These are phyloP conservation scores for Euglossa dilemma DNA, from an alignment of 1,140 invertebrate genomes.

Conservation along the genomic window DNA sequence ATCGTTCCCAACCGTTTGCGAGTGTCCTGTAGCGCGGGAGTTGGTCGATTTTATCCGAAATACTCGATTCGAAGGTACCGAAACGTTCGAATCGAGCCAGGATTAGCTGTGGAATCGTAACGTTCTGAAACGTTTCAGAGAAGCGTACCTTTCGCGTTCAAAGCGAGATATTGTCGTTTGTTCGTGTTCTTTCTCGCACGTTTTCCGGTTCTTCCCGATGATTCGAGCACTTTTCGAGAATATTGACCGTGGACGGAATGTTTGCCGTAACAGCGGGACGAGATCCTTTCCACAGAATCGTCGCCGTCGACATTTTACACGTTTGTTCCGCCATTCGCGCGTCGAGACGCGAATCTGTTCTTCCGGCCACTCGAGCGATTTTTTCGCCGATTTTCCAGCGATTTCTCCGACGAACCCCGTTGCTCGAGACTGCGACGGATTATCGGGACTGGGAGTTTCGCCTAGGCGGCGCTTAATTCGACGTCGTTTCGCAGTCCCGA, in stretches of 20 bases:
- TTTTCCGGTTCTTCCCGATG: not conserved
- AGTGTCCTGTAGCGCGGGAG: no score
- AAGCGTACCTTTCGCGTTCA: no score
- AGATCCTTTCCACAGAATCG: not conserved
- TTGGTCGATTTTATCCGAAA: no score
- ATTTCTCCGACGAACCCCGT: not conserved
- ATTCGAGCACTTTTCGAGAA: not conserved
- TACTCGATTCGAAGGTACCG: no score
- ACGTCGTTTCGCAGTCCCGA: conserved; percentile 24
- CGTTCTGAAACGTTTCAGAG: no score
- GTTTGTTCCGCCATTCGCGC: no score
- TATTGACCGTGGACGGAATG: not conserved
- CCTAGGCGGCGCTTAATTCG: conserved; percentile 32
- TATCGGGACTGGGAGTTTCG: conserved; percentile 18
- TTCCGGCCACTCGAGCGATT: not conserved
- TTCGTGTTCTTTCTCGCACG: no score
- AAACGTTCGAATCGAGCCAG: no score
- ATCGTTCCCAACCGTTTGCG: no score
- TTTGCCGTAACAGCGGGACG: conserved; percentile 3
- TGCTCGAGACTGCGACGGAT: conserved; percentile 45
- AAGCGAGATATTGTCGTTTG: no score
- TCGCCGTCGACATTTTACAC: not conserved
- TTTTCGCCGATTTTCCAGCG: conserved; percentile 3
- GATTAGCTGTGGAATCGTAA: no score
- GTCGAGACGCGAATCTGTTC: not conserved